These are phyloP conservation scores for Muschampia plurimacula DNA, from an alignment of 2,888 invertebrate species.

Conservation along the genomic window DNA sequence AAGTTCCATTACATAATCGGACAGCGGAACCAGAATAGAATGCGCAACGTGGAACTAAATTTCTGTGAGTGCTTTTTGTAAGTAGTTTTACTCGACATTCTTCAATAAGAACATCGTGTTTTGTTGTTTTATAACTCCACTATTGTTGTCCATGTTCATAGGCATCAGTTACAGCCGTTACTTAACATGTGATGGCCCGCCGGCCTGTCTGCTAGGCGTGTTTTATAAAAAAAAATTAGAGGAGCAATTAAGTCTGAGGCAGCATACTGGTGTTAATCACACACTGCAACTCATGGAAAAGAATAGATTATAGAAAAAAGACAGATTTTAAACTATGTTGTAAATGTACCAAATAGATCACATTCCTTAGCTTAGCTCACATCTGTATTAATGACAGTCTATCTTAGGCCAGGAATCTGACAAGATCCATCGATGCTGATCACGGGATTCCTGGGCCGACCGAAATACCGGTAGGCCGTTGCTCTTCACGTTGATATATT, in stretches of 20 bases:
- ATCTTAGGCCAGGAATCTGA: constrained; percentile 26
- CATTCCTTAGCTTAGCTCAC: constrained; percentile 9
- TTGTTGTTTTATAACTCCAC: neutral
- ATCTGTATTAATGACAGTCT: constrained; percentile 31
- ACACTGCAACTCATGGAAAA: no score
- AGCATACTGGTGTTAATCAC: no score
- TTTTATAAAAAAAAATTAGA: no score
- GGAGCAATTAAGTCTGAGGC: no score
- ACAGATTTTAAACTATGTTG: no score
- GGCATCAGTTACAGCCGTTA: no score
- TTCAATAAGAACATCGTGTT: neutral
- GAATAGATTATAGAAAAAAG: no score
- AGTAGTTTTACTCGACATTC: neutral
- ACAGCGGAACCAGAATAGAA: constrained; percentile 15
- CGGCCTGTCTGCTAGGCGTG: no score
- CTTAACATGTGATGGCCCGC: no score
- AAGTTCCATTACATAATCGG: constrained; percentile 31
- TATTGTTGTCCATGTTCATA: no score
- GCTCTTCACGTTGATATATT: constrained; percentile 67
- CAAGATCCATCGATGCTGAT: constrained; percentile 23
- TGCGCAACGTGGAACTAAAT: constrained; percentile 11
- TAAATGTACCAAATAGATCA: neutral
- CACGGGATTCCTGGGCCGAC: constrained; percentile 21
- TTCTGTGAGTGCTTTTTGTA: neutral
- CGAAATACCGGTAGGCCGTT: constrained; percentile 59